These are phyloP conservation scores for Oophaga pumilio DNA, from an alignment of 2,113 vertebrate genomes.

Conservation along the genomic window DNA sequence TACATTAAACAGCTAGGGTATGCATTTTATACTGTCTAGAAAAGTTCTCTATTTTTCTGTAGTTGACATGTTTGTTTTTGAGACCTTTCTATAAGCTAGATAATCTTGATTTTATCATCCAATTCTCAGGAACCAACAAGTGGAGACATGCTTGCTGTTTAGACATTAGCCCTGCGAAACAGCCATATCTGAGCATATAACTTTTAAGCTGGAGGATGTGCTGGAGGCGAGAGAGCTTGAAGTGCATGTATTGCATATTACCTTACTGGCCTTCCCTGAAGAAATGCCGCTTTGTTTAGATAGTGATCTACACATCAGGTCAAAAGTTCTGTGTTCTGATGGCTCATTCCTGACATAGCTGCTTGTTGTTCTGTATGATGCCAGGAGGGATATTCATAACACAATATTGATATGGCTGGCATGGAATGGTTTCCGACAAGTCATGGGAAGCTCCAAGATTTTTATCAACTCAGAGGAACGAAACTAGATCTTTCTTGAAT, in stretches of 20 bases:
- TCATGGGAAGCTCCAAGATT: neutral
- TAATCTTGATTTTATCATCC: neutral
- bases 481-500: neutral
- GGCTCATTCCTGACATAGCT: conserved; percentile 31
- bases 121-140: conserved; percentile 1
- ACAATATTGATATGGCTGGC: conserved; percentile 16
- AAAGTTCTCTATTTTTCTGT: neutral
- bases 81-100: neutral
- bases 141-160: neutral
- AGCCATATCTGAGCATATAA: neutral
- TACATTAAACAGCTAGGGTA: neutral
- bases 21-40: too few species aligned
- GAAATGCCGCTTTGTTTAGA: conserved; percentile 21
- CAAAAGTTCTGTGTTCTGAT: conserved; percentile 22
- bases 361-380: conserved; percentile 26
- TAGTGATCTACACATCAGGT: conserved; percentile 16
- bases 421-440: neutral
- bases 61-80: neutral
- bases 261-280: conserved; percentile 8
- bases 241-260: conserved; percentile 31
- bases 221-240: conserved; percentile 20
- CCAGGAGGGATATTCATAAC: conserved; percentile 5
- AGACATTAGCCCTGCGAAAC: neutral
- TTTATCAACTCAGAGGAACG: neutral
- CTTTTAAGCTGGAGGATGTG: neutral